These are phyloP conservation scores for Nymphicus hollandicus DNA, from an alignment of 2,113 vertebrate species.

Conservation along the genomic window DNA sequence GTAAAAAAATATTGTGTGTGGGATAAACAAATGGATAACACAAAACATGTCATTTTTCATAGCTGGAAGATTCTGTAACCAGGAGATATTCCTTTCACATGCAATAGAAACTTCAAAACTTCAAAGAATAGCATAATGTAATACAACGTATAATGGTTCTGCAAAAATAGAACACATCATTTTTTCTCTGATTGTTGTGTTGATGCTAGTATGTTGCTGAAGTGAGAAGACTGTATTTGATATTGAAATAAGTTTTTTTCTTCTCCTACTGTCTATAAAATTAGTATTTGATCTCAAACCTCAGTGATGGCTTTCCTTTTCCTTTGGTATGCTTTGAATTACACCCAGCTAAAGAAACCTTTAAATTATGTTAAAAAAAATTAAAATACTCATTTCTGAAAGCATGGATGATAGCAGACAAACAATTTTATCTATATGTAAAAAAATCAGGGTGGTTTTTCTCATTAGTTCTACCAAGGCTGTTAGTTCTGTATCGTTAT, in stretches of 20 bases:
- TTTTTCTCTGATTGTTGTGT: not conserved
- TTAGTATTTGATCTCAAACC: not conserved
- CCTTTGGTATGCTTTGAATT: not conserved
- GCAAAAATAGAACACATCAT: not conserved
- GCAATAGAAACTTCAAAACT: not conserved
- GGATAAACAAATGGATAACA: not conserved
- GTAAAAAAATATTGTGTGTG: not conserved
- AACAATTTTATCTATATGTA: not conserved
- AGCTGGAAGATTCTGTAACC: not conserved
- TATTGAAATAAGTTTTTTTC: not conserved
- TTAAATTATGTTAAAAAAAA: not conserved
- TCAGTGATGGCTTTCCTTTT: not conserved
- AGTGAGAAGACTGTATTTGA: not conserved
- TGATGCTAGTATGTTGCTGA: not conserved
- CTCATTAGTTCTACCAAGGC: not conserved
- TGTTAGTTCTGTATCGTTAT: not conserved
- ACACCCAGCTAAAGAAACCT: not conserved
- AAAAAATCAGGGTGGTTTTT: not conserved
- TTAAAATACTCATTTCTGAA: not conserved
- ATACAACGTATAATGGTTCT: not conserved
- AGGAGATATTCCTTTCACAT: not conserved
- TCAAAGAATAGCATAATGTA: not conserved
- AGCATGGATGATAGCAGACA: not conserved
- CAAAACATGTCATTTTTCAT: not conserved
- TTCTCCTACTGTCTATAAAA: not conserved